Base-by-base conservation (phyloP, 2,888 invertebrate genomes). In the Stenodera caucasica region DNA sequence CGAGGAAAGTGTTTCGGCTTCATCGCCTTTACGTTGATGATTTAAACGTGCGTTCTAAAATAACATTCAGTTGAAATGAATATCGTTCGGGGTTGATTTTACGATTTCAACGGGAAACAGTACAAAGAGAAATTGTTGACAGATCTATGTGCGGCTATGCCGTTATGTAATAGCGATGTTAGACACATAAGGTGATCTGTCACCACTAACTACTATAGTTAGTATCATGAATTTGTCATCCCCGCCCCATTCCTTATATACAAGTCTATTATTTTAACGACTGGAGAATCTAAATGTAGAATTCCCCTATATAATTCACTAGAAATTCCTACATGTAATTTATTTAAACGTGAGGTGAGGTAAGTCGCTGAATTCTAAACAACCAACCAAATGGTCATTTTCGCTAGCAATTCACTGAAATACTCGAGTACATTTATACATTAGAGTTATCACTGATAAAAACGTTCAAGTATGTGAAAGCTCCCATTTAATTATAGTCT, bases 131-230 rank as follows among this genome's bases (percentile, higher is more conserved):
- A 55, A 55, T 14, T 29, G 67, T 68, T 73, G 72, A 73, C 71
- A 75, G 73, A 75, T 75, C 72, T 73, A 75, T 73, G 72, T 75
- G 73, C 72, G 72, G 73, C 70, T 67, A 65, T 68, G 73, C 59
- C 72, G 72, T 72, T 70, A 68, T 72, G 73, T 72, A 67, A 69
- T 62, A 68, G 68, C 65, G 68, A 68, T 70, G 70, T 71, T 71
- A 72, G 66, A 66, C 71, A 70, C 70, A 73, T 72, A 73, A 73
- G 75, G 75, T 74, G 73, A 77, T 77, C 75, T 75, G 77, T 77
- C 77, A 75, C 71, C 72, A 70, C 73, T 75, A 75, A 75, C 71
- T 71, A 71, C 72, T 72, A 72, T 71, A 67, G 56, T 55, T 70
- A 70, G 68, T 67, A 70, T 73, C 76, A 72, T 65, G 70, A 71